Percentiles rank a stretch among this genome's conserved stretches.
Conservation (phyloP, 2,888 invertebrate species). For the Didymodactylos carnosus region DNA sequence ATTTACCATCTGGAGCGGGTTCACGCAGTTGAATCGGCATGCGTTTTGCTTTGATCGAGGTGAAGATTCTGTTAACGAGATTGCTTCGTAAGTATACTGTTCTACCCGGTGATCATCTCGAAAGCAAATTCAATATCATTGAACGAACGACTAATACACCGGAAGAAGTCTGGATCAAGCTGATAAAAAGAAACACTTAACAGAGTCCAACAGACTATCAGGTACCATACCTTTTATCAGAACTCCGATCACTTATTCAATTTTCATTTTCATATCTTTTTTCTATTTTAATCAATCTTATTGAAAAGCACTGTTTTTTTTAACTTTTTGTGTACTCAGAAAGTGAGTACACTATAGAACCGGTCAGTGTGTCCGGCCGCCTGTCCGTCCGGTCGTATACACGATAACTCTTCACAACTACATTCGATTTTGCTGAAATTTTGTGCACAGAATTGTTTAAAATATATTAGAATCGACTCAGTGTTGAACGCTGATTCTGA, state of each 20-base stretch:
- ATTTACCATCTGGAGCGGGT: slow-evolving; percentile 6
- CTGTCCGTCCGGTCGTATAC: too few relatives aligned
- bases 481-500: too few relatives aligned
- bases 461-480: too few relatives aligned
- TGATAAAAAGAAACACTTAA: not conserved
- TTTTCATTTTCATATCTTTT: not conserved
- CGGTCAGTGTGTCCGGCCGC: too few relatives aligned
- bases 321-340: too few relatives aligned
- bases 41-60: not conserved
- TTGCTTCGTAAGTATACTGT: not conserved
- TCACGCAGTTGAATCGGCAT: not conserved
- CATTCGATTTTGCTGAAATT: too few relatives aligned
- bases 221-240: not conserved
- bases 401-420: too few relatives aligned
- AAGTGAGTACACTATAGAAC: too few relatives aligned
- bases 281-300: not conserved
- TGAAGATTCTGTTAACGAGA: not conserved
- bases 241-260: not conserved
- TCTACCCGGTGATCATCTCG: not conserved
- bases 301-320: too few relatives aligned
- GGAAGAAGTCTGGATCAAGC: not conserved
- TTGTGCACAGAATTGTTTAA: too few relatives aligned
- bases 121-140: not conserved
- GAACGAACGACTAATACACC: not conserved
- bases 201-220: not conserved